A percentile compares a stretch with the other conserved stretches of the same genome.
Evolutionary conservation across 2,888 invertebrate genomes (phyloP).

Genomic region (Philaethria dido): DNA sequence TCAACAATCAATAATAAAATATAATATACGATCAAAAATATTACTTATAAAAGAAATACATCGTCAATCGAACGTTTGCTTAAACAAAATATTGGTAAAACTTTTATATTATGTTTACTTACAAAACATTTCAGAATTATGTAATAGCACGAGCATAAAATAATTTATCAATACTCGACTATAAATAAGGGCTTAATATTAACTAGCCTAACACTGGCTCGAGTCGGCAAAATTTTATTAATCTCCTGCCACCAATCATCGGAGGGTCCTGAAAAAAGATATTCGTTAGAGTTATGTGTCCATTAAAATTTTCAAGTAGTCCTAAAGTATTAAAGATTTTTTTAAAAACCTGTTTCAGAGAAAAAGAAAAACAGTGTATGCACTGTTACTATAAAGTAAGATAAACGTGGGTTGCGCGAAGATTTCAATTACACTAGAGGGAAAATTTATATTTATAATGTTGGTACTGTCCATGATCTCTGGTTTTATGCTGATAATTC

Average conservation of each 20-base stretch:
- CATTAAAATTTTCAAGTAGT: too few species aligned
- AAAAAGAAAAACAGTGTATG: too few species aligned
- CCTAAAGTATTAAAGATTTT: too few species aligned
- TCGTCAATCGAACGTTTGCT: constrained; percentile 12
- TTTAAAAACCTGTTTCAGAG: too few species aligned
- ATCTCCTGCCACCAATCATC: constrained; percentile 62
- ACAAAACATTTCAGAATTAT: constrained; percentile 16
- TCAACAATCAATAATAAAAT: constrained; percentile 34
- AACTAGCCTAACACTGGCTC: constrained; percentile 72
- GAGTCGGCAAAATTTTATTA: constrained; percentile 55
- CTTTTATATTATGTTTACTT: constrained; percentile 16
- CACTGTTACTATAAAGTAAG: too few species aligned
- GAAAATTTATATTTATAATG: too few species aligned
- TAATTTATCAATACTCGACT: constrained; percentile 41
- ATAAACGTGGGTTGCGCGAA: too few species aligned
- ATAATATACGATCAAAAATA: too few species aligned
- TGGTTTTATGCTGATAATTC: too few species aligned
- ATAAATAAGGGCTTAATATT: constrained; percentile 45
- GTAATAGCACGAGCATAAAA: constrained; percentile 25
- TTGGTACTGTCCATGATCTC: too few species aligned
- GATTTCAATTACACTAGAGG: too few species aligned
- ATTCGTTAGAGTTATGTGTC: neutral
- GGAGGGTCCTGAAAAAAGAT: constrained; percentile 65
- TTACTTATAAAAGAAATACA: too few species aligned
- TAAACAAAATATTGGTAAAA: constrained; percentile 21